phyloP scores from a whole-genome alignment of 2,113 vertebrate genomes.

The Micromys minutus region DNA sequence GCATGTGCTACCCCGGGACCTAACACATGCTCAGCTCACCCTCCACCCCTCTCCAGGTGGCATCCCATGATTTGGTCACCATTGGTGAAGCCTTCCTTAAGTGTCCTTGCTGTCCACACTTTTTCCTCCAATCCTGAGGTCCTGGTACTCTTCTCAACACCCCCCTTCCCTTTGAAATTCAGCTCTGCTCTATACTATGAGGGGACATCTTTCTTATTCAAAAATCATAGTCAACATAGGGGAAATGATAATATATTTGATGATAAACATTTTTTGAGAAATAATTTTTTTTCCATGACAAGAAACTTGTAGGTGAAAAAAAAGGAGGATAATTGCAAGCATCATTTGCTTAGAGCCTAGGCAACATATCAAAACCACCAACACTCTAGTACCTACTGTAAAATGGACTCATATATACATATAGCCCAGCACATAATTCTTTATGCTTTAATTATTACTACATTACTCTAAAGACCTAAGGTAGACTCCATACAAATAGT shows the following conservation, averaged over 20 bases:
- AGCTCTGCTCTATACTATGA: neutral
- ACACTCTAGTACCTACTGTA: neutral
- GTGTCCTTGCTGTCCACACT: neutral
- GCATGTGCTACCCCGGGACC: too few species aligned
- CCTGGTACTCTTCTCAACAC: too few species aligned
- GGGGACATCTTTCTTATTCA: neutral
- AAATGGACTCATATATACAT: too few species aligned
- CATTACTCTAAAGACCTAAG: neutral
- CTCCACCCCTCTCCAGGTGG: neutral
- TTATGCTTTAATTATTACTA: neutral
- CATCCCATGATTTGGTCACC: neutral
- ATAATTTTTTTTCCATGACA: neutral
- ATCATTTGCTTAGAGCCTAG: neutral
- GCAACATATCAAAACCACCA: neutral
- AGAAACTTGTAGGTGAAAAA: neutral
- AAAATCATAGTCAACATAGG: neutral
- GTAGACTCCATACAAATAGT: neutral
- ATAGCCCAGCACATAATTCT: neutral
- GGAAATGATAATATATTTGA: neutral
- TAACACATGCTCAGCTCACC: neutral
- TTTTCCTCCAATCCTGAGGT: neutral
- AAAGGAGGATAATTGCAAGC: neutral
- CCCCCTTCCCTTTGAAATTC: neutral
- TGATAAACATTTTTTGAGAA: neutral
- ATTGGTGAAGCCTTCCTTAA: neutral